A percentile compares a stretch with the other conserved stretches of the same genome.
Evolutionary conservation across 2,797 vertebrate genomes (phyloP).

Genomic region (Macroramphosus scolopax): DNA sequence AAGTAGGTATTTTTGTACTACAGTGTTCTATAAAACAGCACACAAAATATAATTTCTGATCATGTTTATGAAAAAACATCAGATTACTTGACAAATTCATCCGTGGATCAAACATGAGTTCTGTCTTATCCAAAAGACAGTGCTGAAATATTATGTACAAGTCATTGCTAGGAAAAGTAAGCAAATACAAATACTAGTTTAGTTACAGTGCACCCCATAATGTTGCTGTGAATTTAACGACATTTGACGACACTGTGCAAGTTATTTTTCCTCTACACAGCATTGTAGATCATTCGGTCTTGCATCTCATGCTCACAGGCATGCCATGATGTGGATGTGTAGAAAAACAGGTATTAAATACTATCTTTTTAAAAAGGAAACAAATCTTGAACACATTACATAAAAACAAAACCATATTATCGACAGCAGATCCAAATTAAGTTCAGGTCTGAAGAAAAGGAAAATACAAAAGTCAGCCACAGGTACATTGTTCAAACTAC

Average conservation of each 20-base stretch:
- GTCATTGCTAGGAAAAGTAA: conserved; percentile 59
- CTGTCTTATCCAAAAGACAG: conserved; percentile 55
- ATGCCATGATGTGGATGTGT: conserved; percentile 45
- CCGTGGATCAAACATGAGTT: conserved; percentile 47
- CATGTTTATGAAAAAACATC: conserved; percentile 65
- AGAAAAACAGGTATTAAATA: conserved; percentile 60
- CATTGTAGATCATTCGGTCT: conserved; percentile 26
- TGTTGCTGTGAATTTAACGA: conserved; percentile 36
- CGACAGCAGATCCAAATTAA: conserved; percentile 38
- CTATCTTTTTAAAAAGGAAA: conserved; percentile 39
- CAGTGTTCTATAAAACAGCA: conserved; percentile 79
- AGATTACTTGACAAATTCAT: conserved; percentile 55
- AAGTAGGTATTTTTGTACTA: conserved; percentile 59
- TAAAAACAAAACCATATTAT: conserved; percentile 18
- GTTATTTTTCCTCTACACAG: conserved; percentile 29
- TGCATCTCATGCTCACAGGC: conserved; percentile 47
- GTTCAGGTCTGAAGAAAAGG: conserved; percentile 23
- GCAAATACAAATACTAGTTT: conserved; percentile 61
- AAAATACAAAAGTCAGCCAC: too few species aligned
- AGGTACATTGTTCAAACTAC: too few species aligned
- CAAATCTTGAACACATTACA: conserved; percentile 38
- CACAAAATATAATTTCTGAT: conserved; percentile 80
- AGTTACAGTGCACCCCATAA: conserved; percentile 55
- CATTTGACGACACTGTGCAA: conserved; percentile 46
- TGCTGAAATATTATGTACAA: conserved; percentile 64